Base-by-base conservation (phyloP, 2,888 invertebrate species). In the Plebejus anna region DNA sequence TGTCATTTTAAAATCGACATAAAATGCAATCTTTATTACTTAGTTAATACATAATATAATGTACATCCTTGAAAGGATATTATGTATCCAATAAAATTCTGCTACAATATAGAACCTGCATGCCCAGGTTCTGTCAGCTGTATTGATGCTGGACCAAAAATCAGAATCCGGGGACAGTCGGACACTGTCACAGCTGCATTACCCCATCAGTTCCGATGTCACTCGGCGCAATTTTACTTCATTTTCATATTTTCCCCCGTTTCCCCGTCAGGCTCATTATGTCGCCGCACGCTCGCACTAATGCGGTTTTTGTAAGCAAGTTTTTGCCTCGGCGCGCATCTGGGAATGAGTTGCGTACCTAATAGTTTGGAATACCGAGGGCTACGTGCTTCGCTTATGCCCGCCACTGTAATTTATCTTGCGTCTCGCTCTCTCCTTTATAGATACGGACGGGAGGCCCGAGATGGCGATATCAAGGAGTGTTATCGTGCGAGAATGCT, bases 401-500 rank as follows among this genome's bases (percentile, higher is more conserved):
- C 73, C 76, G 78, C 78, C 79, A 76, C 77, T 79, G 76, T 80
- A 78, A 77, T 81, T 80, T 79, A 79, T 79, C 77, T 75, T 76
- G 77, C 76, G 77, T 75, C 78, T 78, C 76, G 78, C 79, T 73
- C 73, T 3, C 16, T 51, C 73, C 28, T 32, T 55, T 32, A 32
- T 2, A 55, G 13, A 28, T 51, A 51, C 5, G 28, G 16, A 7
- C 13, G 28, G 32, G 5, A 0, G 16, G 11, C 2, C 1, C 16
- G 55, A 51, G 55, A 73, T 32, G 13, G 51, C 28, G 32, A 55
- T 73, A 73, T 5, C 78, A 77, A 79, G 79, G 76, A 57, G 78
- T 78, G 81, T 79, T 81, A 80, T 81, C 83, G 83, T 83, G 83
- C 80, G 81, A 79, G 83, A 83, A 83, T 83, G 83, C 81, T 80